phyloP scores from a whole-genome alignment of 2,797 vertebrate species.

The Lophura swinhoii region DNA sequence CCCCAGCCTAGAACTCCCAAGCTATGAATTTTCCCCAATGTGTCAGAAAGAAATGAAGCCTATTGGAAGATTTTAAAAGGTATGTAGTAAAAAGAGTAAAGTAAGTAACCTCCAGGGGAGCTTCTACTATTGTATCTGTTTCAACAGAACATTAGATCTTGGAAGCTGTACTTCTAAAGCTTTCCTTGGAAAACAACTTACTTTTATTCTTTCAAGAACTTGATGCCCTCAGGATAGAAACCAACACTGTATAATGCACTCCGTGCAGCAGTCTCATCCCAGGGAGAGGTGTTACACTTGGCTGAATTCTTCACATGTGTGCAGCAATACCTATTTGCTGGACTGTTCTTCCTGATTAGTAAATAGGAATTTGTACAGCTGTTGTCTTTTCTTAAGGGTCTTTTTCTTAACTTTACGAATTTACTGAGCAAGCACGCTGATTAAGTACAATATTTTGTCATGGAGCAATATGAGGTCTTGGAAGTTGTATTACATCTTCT shows the following conservation, averaged over 20 bases:
- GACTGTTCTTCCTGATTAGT: not conserved
- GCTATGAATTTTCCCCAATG: not conserved
- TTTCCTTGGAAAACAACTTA: constrained; percentile 13
- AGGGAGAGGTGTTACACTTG: not conserved
- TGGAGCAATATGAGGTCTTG: not conserved
- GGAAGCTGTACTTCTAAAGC: not conserved
- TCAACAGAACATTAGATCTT: not conserved
- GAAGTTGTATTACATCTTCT: not conserved
- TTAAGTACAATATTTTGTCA: not conserved
- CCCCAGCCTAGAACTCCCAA: not conserved
- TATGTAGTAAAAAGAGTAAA: not conserved
- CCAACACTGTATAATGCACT: not conserved
- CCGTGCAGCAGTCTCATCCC: not conserved
- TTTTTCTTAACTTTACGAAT: not conserved
- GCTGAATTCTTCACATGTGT: fast-evolving
- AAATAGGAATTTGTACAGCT: not conserved
- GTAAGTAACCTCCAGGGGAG: constrained; percentile 11
- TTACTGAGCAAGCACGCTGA: not conserved
- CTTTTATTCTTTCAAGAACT: constrained; percentile 6
- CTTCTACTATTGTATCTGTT: not conserved
- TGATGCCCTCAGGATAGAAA: not conserved
- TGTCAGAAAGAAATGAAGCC: not conserved
- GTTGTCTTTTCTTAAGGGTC: not conserved
- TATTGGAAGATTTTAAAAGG: constrained; percentile 6
- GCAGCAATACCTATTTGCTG: not conserved